These are phyloP conservation scores for Taeniopygia guttata DNA, from an alignment of 2,797 vertebrate genomes.

Conservation along the genomic window DNA sequence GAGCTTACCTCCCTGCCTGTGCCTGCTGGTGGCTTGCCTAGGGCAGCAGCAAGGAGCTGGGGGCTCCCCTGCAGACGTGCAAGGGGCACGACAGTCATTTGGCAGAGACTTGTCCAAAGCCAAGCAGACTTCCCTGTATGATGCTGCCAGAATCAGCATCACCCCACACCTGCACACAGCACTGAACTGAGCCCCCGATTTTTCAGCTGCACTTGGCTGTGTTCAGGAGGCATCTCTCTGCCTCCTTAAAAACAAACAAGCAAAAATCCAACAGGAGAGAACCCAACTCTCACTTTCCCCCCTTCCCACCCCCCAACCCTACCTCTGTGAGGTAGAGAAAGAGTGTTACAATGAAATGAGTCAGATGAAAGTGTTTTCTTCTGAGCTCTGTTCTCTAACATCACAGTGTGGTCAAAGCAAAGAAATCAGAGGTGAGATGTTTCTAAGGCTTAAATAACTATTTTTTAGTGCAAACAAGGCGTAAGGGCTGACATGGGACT, in stretches of 20 bases:
- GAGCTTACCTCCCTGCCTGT: neutral
- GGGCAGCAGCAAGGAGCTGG: neutral
- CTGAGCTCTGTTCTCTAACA: neutral
- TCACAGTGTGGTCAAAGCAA: neutral
- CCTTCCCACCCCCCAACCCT: rapidly evolving
- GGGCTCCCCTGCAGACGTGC: rapidly evolving
- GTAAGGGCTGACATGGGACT: neutral
- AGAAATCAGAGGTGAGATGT: neutral
- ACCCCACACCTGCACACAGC: rapidly evolving
- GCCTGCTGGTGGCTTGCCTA: neutral
- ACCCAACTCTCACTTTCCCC: rapidly evolving
- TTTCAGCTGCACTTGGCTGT: rapidly evolving
- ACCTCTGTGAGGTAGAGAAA: neutral
- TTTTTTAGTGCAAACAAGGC: neutral
- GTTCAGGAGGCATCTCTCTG: neutral
- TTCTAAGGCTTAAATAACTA: neutral
- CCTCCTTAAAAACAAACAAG: neutral
- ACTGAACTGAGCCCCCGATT: rapidly evolving
- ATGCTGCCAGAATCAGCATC: rapidly evolving
- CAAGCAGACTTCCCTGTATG: neutral
- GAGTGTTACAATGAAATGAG: neutral
- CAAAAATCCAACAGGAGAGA: neutral
- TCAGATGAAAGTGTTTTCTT: neutral
- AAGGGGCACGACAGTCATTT: neutral
- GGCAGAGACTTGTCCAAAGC: neutral